Evolutionary conservation across 2,113 vertebrate genomes (phyloP).

Genomic region (Cryptoleucopteryx plumbea): DNA sequence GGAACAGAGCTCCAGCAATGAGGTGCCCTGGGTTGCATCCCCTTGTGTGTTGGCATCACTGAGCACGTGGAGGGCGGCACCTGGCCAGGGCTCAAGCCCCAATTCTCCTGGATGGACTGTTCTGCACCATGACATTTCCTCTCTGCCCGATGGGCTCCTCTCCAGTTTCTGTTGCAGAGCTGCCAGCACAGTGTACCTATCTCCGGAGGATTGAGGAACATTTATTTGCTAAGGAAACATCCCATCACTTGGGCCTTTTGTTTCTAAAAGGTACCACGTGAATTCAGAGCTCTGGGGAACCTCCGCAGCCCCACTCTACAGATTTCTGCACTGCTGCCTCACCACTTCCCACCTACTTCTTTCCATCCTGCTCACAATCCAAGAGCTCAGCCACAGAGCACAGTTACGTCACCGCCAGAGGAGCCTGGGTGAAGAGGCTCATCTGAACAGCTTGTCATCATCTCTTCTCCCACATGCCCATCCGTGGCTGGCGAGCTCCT

Average conservation of each 20-base stretch:
- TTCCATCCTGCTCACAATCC: neutral
- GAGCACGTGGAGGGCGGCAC: neutral
- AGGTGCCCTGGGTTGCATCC: neutral
- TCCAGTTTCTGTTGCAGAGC: neutral
- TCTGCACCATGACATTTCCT: neutral
- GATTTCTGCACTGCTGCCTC: neutral
- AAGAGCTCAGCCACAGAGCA: neutral
- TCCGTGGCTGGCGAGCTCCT: neutral
- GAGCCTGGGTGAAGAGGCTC: constrained; percentile 10
- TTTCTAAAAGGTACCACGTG: neutral
- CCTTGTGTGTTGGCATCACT: neutral
- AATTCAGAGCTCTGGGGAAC: neutral
- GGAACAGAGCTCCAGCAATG: neutral
- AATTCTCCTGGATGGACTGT: neutral
- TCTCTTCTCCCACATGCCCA: neutral
- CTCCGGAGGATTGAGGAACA: neutral
- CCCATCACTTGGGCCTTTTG: neutral
- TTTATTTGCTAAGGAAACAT: neutral
- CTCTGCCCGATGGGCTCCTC: neutral
- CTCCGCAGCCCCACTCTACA: neutral
- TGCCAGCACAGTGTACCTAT: neutral
- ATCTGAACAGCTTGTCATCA: neutral
- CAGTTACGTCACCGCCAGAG: neutral
- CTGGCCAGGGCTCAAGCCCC: neutral
- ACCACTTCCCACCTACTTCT: neutral